Evolutionary conservation across 2,113 vertebrate species (phyloP).

Genomic region (Ammodytes marinus): DNA sequence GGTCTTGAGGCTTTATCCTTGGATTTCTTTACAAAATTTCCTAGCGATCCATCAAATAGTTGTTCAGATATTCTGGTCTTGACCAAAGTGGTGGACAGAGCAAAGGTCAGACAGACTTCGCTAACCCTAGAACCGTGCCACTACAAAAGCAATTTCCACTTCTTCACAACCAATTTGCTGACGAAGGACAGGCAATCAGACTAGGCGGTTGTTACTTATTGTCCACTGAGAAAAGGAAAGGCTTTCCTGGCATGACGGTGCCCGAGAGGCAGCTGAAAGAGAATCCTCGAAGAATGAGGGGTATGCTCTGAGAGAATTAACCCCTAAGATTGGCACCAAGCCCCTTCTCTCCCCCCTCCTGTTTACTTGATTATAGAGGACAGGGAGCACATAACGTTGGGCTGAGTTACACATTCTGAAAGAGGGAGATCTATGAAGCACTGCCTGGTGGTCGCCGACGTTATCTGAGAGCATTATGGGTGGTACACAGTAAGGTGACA

Average conservation of each 20-base stretch:
- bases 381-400: conserved; percentile 60
- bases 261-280: conserved; percentile 51
- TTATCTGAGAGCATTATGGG: conserved; percentile 33
- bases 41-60: too few species aligned
- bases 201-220: background rate
- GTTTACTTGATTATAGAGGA: conserved; percentile 65
- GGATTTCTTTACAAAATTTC: background rate
- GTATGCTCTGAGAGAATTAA: conserved; percentile 59
- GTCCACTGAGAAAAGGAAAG: background rate
- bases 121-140: background rate
- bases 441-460: conserved; percentile 17
- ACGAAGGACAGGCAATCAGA: background rate
- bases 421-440: conserved; percentile 21
- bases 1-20: background rate
- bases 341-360: conserved; percentile 35
- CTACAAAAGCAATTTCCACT: background rate
- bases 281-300: conserved; percentile 65
- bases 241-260: conserved; percentile 8
- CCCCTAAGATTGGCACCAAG: conserved; percentile 41
- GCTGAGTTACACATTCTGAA: conserved; percentile 69
- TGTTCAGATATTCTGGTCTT: background rate
- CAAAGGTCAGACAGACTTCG: background rate
- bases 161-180: background rate
- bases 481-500: conserved; percentile 40
- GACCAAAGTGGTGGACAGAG: background rate